Conservation (phyloP, 2,113 vertebrate genomes). For the Alligator mississippiensis region DNA sequence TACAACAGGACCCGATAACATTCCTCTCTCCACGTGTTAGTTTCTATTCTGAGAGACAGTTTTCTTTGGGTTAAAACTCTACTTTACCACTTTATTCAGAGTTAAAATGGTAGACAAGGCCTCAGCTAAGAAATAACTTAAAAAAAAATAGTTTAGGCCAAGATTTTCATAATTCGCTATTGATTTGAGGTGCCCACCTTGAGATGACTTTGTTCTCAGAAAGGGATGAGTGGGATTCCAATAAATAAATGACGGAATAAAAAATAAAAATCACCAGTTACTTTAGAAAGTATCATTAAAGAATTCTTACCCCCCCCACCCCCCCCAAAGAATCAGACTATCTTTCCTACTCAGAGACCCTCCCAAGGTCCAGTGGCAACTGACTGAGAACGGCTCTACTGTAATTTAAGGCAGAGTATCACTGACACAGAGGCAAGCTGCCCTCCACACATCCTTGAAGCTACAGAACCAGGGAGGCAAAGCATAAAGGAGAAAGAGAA, state of each 20-base stretch:
- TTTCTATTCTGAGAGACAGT: neutral
- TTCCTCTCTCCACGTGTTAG: neutral
- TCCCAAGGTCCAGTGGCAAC: neutral
- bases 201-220: neutral
- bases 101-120: conserved; percentile 4
- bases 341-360: neutral
- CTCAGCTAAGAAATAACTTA: neutral
- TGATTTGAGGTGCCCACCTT: neutral
- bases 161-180: conserved; percentile 21
- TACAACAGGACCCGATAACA: neutral
- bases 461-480: neutral
- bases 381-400: neutral
- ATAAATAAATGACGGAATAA: neutral
- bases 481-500: conserved; percentile 3
- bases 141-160: neutral
- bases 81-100: conserved; percentile 13
- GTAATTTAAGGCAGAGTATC: neutral
- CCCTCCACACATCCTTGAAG: neutral
- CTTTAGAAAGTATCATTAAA: neutral
- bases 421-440: neutral
- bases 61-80: neutral
- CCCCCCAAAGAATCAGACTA: neutral
- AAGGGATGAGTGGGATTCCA: neutral
- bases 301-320: no score
- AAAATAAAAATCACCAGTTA: neutral